A percentile compares a stretch with the other conserved stretches of the same genome.
phyloP scores from a whole-genome alignment of 2,888 invertebrate species.

The Thumatha senex region DNA sequence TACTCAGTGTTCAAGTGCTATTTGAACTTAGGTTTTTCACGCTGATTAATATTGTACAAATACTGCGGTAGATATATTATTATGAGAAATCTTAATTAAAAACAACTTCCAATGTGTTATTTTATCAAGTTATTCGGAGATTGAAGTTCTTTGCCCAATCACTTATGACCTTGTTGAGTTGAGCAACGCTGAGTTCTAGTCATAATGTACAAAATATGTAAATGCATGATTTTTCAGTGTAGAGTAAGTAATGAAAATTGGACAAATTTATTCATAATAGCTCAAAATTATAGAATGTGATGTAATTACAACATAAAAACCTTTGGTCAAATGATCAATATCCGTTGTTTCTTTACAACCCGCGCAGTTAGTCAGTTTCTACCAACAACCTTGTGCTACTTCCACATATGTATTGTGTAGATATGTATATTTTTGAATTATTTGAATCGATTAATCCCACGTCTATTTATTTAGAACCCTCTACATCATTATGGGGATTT shows the following conservation, averaged over 20 bases:
- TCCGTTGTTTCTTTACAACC: conserved; percentile 55
- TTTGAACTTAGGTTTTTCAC: no score
- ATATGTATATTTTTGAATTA: conserved; percentile 43
- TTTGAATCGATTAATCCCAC: conserved; percentile 8
- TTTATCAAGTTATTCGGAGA: conserved; percentile 51
- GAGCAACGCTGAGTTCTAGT: conserved; percentile 44
- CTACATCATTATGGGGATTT: no score
- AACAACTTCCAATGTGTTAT: conserved; percentile 24
- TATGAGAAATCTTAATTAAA: no score
- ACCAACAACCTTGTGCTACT: conserved; percentile 69
- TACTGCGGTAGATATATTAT: no score
- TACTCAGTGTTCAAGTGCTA: no score
- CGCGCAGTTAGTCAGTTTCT: conserved; percentile 57
- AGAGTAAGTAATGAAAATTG: neutral
- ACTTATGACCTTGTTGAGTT: conserved; percentile 60
- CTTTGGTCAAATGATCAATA: conserved; percentile 51
- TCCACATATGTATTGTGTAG: conserved; percentile 56
- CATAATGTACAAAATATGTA: neutral
- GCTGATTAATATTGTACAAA: no score
- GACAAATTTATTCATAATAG: neutral
- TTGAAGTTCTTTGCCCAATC: conserved; percentile 52
- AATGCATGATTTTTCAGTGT: neutral
- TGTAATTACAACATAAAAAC: conserved; percentile 4
- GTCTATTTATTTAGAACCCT: neutral
- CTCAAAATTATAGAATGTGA: no score